Base-by-base conservation (phyloP, 1,140 invertebrate genomes). In the Brachystomella parvula region DNA sequence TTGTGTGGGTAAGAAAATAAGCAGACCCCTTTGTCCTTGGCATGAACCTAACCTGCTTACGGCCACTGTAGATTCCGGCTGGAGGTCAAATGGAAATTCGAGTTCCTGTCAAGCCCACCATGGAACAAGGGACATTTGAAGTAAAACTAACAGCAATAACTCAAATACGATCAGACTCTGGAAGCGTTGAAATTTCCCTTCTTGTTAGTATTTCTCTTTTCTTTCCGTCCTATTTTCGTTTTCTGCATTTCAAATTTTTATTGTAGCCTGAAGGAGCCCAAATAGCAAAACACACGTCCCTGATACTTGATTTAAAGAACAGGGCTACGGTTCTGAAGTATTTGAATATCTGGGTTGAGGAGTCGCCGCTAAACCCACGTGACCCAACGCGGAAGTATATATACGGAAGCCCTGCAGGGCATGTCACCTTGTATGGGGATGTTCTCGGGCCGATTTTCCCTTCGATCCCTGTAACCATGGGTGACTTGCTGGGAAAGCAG, bases 241-340 rank as follows among this genome's bases (percentile, higher is more conserved):
- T 31, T 53, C 32, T 64, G 28, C 32, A 15, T 9, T 30, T 9
- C 33, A 15, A 61, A 6, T 2, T 9, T 57, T 21, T 35, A n/a
- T 69, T 12, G 19, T 63, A 81, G 80, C 76, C 82, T 56, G 83
- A 85, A 76, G 85, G 85, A 44, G 81, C 81, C 19, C 74, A 77
- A 47, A 81, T 85, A 61, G 79, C 79, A 67, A 80, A 80, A 61
- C 84, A 86, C 73, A 85, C 83, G 0, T 82, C 84, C 0, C 75
- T 82, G 47, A 73, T 85, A 24, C 74, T 86, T 12, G 84, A 85
- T 70, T 75, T 86, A 69, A 82, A 82, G 71, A 83, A 78, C 62
- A 78, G 82, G 69, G 81, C 82, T 21, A 78, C 81, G 21, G 76
- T 81, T 0, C 76, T 84, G 2, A 78, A 81, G 26, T 83, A 83